phyloP scores from a whole-genome alignment of 2,797 vertebrate species.

The Trachurus trachurus region DNA sequence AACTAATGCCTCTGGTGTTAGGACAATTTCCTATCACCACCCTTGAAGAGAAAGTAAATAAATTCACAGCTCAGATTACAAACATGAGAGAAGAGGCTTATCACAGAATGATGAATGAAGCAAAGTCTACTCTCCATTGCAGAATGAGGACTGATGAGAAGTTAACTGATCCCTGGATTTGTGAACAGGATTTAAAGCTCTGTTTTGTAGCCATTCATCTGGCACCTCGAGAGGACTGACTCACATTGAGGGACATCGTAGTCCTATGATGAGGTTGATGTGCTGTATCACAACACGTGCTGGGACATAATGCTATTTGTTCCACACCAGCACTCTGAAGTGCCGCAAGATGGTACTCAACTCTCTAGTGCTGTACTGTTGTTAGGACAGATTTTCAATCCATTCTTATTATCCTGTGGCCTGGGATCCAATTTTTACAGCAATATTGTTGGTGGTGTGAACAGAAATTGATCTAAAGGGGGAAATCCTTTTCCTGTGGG shows the following conservation, averaged over 20 bases:
- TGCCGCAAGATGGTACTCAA: constrained; percentile 73
- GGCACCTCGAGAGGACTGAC: constrained; percentile 57
- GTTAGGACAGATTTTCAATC: constrained; percentile 77
- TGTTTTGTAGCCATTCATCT: constrained; percentile 62
- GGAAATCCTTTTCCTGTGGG: constrained; percentile 54
- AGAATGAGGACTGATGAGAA: constrained; percentile 67
- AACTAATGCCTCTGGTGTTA: constrained; percentile 65
- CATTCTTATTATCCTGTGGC: constrained; percentile 77
- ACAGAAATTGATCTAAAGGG: constrained; percentile 64
- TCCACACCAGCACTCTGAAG: constrained; percentile 75
- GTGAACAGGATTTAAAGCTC: constrained; percentile 73
- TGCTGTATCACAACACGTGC: constrained; percentile 77
- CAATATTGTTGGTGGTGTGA: constrained; percentile 58
- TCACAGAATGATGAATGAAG: constrained; percentile 70
- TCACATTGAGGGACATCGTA: constrained; percentile 62
- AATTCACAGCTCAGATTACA: constrained; percentile 51
- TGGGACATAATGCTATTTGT: constrained; percentile 82
- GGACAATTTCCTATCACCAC: constrained; percentile 69
- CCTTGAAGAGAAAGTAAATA: constrained; percentile 71
- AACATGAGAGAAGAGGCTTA: constrained; percentile 42
- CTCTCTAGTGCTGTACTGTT: constrained; percentile 61
- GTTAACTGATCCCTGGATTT: constrained; percentile 80
- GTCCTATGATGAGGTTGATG: constrained; percentile 81
- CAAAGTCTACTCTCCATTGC: constrained; percentile 41
- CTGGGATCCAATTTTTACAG: constrained; percentile 74